phyloP scores from a whole-genome alignment of 2,797 vertebrate genomes.

The Odontamblyopus lacepedii region DNA sequence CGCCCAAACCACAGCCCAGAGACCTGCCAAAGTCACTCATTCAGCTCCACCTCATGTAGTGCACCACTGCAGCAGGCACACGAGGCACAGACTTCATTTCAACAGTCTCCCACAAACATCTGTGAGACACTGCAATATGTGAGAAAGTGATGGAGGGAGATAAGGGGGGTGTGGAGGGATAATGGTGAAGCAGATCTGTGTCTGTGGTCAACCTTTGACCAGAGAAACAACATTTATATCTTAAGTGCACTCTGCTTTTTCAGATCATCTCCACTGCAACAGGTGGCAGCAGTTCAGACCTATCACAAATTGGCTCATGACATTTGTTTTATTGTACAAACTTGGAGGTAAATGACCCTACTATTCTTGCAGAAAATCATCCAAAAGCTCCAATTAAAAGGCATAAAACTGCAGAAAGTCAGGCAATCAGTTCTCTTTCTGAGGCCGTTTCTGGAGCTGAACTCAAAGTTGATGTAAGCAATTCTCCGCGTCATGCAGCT shows the following conservation, averaged over 20 bases:
- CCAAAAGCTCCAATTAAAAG: not conserved
- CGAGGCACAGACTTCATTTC: constrained; percentile 43
- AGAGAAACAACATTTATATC: not conserved
- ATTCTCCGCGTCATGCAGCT: constrained; percentile 49
- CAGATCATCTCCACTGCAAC: not conserved
- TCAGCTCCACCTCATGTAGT: constrained; percentile 62
- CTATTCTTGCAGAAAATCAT: constrained; percentile 9
- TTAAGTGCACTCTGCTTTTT: not conserved
- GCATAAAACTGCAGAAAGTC: not conserved
- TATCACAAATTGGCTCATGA: not conserved
- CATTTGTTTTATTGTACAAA: not conserved
- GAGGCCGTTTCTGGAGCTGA: constrained; percentile 24
- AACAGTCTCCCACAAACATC: constrained; percentile 36
- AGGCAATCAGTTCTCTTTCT: not conserved
- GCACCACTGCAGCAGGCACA: constrained; percentile 44
- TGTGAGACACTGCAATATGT: constrained; percentile 30
- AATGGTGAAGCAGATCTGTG: constrained; percentile 8
- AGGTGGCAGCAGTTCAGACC: not conserved
- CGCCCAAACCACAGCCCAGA: constrained; percentile 74
- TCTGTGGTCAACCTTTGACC: constrained; percentile 14
- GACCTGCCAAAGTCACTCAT: constrained; percentile 72
- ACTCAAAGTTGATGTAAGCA: constrained; percentile 55
- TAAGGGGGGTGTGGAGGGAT: constrained; percentile 12
- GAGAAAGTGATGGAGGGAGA: constrained; percentile 8
- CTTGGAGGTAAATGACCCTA: constrained; percentile 23